phyloP scores from a whole-genome alignment of 1,140 invertebrate genomes.

The Solenopsis invicta region DNA sequence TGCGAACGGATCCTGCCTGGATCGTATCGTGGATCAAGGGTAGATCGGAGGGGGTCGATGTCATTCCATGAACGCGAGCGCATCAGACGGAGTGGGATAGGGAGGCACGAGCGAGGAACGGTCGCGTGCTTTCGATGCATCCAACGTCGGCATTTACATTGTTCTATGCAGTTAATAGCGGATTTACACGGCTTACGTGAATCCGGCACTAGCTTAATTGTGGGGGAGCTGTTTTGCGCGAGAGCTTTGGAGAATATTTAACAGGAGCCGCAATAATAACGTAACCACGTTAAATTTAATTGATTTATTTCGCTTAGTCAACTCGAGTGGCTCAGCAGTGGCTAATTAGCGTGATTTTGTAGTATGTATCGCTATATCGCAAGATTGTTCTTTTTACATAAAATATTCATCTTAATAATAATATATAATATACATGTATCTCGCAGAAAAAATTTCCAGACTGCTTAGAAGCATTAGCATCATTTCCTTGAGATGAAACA shows the following conservation, averaged over 20 bases:
- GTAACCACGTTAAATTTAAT: constrained; percentile 54
- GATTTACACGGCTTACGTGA: constrained; percentile 61
- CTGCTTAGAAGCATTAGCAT: background rate
- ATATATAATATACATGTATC: background rate
- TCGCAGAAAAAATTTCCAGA: background rate
- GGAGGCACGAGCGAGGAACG: background rate
- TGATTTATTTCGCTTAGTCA: constrained; percentile 56
- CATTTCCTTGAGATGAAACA: background rate
- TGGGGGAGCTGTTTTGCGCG: constrained; percentile 45
- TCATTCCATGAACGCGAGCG: constrained; percentile 35
- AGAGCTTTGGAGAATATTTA: constrained; percentile 58
- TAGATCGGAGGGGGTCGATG: constrained; percentile 22
- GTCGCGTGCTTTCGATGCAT: constrained; percentile 64
- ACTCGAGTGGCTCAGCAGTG: constrained; percentile 15
- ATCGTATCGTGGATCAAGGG: constrained; percentile 7
- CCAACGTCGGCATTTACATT: constrained; percentile 58
- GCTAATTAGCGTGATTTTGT: constrained; percentile 36
- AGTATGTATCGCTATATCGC: background rate
- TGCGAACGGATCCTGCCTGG: constrained; percentile 35
- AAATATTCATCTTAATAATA: constrained; percentile 11
- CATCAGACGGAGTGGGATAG: background rate
- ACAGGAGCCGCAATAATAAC: constrained; percentile 41
- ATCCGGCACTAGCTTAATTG: constrained; percentile 48
- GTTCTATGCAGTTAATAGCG: constrained; percentile 46
- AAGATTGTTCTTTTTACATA: background rate